Base-by-base conservation (phyloP, 1,140 invertebrate genomes). In the Lethocerus indicus region DNA sequence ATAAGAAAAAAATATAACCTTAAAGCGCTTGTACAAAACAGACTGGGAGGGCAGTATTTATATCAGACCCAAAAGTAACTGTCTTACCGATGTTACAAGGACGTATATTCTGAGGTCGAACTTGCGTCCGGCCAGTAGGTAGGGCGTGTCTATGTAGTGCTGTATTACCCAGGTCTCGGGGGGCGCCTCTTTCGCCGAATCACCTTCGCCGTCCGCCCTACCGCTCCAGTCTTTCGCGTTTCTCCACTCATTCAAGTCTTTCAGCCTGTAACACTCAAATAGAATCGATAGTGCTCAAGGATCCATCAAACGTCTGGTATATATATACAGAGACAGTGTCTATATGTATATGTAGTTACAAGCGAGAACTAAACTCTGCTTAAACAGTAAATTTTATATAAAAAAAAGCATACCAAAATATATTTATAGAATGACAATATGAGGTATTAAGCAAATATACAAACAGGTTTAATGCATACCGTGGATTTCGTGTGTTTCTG, bases 91-190 rank as follows among this genome's bases (percentile, higher is more conserved):
- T 52, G 68, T 77, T 25, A 73, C 72, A 52, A 72, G 65, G 27
- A 76, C 71, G 58, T 75, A 76, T 46, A 78, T 53, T 42, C 76
- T 57, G 3, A 78, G 58, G 61, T 78, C 76, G 65, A 78, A 78
- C 59, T 75, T 78, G 51, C 67, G 67, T 48, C 76, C 76, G 61
- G 75, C 74, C 40, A 81, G 69, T 13, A 79, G 63, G 49, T 80
- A 68, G 35, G 79, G 78, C 58, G 75, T 68, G 41, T 68, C 61
- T 43, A 81, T 63, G 55, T 81, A 81, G 57, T 68, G 69, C 55
- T 71, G 74, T 14, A 71, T 65, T 12, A 71, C 55, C 54, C 63
- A 70, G 44, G 56, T 59, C 39, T 68, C 64, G 0, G 53, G 21
- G 9, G 37, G 42, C 2, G 46, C 27, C 1, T 51, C 40, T 43